Evolutionary conservation across 2,113 vertebrate genomes (phyloP).

Genomic region (Tachycineta bicolor): DNA sequence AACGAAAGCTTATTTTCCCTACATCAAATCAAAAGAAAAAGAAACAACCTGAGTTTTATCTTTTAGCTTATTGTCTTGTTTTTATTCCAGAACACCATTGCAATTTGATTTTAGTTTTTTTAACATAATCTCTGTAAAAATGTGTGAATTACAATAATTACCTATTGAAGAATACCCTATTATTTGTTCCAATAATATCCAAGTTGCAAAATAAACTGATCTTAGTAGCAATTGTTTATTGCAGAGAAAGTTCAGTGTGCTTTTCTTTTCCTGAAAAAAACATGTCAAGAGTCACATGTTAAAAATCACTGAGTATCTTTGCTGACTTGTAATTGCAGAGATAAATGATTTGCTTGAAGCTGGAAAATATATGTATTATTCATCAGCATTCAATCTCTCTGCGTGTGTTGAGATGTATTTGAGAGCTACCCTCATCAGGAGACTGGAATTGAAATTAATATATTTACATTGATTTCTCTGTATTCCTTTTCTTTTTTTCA

Average conservation of each 20-base stretch:
- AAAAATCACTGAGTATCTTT: conserved; percentile 3
- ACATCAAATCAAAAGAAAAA: background rate
- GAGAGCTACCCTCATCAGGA: background rate
- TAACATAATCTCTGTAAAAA: background rate
- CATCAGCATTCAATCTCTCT: conserved; percentile 8
- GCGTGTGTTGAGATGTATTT: background rate
- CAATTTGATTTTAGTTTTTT: background rate
- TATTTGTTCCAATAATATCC: conserved; percentile 9
- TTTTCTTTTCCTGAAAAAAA: background rate
- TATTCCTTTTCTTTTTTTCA: background rate
- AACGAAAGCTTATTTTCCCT: background rate
- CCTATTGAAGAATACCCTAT: background rate
- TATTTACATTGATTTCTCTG: conserved; percentile 4
- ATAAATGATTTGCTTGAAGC: conserved; percentile 22
- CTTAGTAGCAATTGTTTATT: conserved; percentile 32
- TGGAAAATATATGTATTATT: conserved; percentile 40
- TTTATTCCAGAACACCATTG: background rate
- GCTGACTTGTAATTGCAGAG: conserved; percentile 22
- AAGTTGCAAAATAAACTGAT: conserved; percentile 36
- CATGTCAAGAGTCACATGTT: background rate
- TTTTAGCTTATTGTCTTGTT: background rate
- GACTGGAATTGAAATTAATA: background rate
- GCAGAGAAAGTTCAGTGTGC: background rate
- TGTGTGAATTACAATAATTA: background rate
- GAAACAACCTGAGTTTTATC: background rate